These are phyloP conservation scores for Drosophila carrolli DNA, from an alignment of 1,140 invertebrate genomes.

Conservation along the genomic window DNA sequence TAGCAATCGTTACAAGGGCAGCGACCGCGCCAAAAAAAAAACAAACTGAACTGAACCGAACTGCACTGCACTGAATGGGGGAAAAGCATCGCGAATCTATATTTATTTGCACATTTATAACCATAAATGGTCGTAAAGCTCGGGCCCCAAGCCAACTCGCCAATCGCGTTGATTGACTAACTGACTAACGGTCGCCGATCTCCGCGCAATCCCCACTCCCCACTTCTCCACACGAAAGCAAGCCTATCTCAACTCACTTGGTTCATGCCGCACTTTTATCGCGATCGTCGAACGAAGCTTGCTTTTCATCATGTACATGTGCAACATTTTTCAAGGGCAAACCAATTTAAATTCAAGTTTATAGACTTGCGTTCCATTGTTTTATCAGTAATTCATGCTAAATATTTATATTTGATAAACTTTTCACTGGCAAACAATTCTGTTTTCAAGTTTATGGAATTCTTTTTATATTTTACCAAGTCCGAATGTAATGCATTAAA, in stretches of 20 bases:
- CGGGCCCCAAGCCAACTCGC: constrained; percentile 42
- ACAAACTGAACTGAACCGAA: neutral
- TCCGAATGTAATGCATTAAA: too few species aligned
- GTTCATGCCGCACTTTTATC: constrained; percentile 11
- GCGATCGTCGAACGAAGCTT: neutral
- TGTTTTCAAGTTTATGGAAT: too few species aligned
- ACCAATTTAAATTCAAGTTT: too few species aligned
- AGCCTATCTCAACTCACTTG: neutral
- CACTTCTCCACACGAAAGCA: constrained; percentile 1
- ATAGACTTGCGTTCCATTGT: too few species aligned
- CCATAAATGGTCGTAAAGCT: constrained; percentile 71
- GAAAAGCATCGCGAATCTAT: constrained; percentile 43
- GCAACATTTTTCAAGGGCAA: too few species aligned
- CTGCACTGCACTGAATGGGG: neutral
- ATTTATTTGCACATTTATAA: constrained; percentile 48
- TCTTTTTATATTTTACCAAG: too few species aligned
- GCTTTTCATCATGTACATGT: too few species aligned
- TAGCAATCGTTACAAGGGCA: constrained; percentile 73
- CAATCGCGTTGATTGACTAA: constrained; percentile 53
- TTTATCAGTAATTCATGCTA: too few species aligned
- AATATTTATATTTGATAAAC: too few species aligned
- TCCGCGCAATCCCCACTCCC: constrained; percentile 3
- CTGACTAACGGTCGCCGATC: constrained; percentile 41
- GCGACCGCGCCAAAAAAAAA: constrained; percentile 65
- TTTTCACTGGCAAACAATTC: too few species aligned